These are phyloP conservation scores for Chelonus formosanus DNA, from an alignment of 2,888 invertebrate species.

Conservation along the genomic window DNA sequence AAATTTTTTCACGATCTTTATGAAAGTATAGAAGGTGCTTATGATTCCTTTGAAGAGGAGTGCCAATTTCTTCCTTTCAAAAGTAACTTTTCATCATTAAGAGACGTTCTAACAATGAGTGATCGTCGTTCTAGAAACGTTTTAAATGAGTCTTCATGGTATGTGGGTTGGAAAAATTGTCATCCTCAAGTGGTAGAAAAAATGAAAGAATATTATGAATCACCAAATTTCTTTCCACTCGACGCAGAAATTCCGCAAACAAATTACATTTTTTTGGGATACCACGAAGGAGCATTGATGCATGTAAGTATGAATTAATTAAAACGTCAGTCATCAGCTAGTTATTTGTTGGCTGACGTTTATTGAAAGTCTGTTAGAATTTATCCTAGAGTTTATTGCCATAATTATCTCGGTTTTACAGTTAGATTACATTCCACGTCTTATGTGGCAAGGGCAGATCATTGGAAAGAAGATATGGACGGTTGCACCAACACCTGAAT, in stretches of 20 bases:
- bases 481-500: slow-evolving; percentile 86
- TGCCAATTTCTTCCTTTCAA: slow-evolving; percentile 90
- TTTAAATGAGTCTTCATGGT: slow-evolving; percentile 79
- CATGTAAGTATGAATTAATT: slow-evolving; percentile 72
- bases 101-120: slow-evolving; percentile 82
- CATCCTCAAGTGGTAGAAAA: slow-evolving; percentile 79
- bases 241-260: slow-evolving; percentile 89
- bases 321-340: no score
- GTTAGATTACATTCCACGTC: slow-evolving; percentile 89
- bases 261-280: slow-evolving; percentile 93
- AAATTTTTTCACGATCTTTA: slow-evolving; percentile 77
- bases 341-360: no score
- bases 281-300: slow-evolving; percentile 89
- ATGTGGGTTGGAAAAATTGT: slow-evolving; percentile 92
- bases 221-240: slow-evolving; percentile 86
- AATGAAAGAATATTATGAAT: slow-evolving; percentile 79
- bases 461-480: slow-evolving; percentile 87
- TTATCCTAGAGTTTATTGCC: neutral
- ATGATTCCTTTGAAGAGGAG: slow-evolving; percentile 79
- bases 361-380: no score
- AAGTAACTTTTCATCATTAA: slow-evolving; percentile 79
- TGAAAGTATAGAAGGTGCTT: slow-evolving; percentile 73
- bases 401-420: slow-evolving; percentile 59
- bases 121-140: slow-evolving; percentile 71
- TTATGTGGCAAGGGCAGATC: slow-evolving; percentile 95